Conservation (phyloP, 2,888 invertebrate species). For the Patella ulyssiponensis region DNA sequence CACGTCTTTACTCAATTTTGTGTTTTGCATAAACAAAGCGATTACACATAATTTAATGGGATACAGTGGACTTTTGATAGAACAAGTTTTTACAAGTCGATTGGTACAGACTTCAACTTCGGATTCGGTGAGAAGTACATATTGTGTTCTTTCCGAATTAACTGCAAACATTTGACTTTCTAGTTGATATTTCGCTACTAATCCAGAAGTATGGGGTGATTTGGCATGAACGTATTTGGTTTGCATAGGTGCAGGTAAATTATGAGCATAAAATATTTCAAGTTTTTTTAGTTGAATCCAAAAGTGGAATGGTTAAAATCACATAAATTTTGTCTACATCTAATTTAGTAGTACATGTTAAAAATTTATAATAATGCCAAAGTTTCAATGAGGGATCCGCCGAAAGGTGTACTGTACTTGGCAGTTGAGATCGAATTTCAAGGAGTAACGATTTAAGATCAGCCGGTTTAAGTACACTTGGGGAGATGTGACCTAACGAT, state of each 20-base stretch:
- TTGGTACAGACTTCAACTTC: neutral
- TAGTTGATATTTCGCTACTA: neutral
- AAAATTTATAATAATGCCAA: neutral
- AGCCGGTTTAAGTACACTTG: neutral
- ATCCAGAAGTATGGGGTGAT: neutral
- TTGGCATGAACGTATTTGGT: neutral
- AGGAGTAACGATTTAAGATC: neutral
- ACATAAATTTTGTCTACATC: conserved; percentile 1
- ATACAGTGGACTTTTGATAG: neutral
- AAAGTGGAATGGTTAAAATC: conserved; percentile 3
- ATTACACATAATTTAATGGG: accelerated
- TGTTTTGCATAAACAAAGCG: too few species aligned
- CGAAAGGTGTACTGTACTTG: neutral
- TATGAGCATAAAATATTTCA: neutral
- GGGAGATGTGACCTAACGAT: neutral
- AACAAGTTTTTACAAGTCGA: neutral
- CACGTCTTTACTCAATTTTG: too few species aligned
- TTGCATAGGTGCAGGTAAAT: conserved; percentile 2
- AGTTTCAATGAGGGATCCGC: neutral
- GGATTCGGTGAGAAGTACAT: too few species aligned
- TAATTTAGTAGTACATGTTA: neutral
- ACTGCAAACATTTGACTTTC: neutral
- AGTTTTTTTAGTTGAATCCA: neutral
- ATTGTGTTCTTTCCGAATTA: neutral
- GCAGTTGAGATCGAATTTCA: neutral